Evolutionary conservation across 2,888 invertebrate species (phyloP).

Genomic region (Reticulitermes lucifugus): DNA sequence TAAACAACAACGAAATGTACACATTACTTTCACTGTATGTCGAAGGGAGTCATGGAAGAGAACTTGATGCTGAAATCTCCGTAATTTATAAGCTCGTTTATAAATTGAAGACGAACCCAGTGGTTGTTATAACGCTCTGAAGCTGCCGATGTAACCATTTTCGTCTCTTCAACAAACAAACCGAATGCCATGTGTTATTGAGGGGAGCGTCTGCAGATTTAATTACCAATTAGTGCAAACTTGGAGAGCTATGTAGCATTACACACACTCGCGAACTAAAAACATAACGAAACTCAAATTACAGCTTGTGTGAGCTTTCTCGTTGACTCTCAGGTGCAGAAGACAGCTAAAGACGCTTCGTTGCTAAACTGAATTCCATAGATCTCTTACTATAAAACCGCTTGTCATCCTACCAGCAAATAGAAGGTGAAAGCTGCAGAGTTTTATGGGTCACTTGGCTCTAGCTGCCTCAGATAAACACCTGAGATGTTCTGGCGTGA

Average conservation of each 20-base stretch:
- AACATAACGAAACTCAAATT: not conserved
- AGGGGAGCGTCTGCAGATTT: not conserved
- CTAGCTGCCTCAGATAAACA: not conserved
- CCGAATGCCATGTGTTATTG: not conserved
- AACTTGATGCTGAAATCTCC: not conserved
- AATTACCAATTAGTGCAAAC: conserved; percentile 1
- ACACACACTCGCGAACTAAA: not conserved
- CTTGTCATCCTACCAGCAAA: not conserved
- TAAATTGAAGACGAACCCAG: not conserved
- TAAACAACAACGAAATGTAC: not conserved
- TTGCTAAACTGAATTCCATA: too few relatives aligned
- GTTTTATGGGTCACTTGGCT: conserved; percentile 22
- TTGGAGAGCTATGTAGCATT: not conserved
- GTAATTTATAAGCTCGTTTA: not conserved
- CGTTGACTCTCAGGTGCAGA: not conserved
- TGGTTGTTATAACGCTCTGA: not conserved
- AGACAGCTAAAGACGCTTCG: conserved; percentile 7
- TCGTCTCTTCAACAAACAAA: not conserved
- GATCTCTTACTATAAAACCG: too few relatives aligned
- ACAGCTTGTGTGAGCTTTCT: not conserved
- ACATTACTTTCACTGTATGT: not conserved
- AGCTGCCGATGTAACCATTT: not conserved
- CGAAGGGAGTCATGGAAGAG: not conserved
- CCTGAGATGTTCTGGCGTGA: not conserved
- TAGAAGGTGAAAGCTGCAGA: not conserved